Evolutionary conservation across 2,113 vertebrate species (phyloP).

Genomic region (Tympanuchus pallidicinctus): DNA sequence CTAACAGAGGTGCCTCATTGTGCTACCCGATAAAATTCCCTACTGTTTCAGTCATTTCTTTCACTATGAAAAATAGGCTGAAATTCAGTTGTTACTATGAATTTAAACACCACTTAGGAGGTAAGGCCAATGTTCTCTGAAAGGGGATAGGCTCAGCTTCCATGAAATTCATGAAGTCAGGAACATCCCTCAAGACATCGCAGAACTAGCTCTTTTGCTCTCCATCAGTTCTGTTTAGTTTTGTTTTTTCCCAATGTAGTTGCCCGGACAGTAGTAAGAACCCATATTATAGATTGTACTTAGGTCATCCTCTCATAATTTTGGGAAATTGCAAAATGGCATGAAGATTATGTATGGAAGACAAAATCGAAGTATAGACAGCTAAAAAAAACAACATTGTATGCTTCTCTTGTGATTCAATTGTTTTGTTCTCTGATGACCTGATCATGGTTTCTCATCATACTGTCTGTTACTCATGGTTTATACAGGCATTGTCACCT

Average conservation of each 20-base stretch:
- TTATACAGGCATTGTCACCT: background rate
- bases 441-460: background rate
- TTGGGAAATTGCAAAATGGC: background rate
- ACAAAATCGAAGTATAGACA: fast-evolving
- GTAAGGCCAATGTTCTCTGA: background rate
- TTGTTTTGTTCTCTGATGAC: background rate
- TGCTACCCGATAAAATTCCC: background rate
- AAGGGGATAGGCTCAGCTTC: background rate
- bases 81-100: background rate
- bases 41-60: background rate
- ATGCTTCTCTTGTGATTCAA: background rate
- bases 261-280: background rate
- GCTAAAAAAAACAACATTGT: background rate
- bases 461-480: background rate
- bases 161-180: background rate
- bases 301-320: background rate
- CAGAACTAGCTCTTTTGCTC: background rate
- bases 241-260: background rate
- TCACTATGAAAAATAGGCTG: background rate
- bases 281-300: background rate
- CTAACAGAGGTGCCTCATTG: background rate
- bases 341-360: background rate
- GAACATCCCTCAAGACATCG: background rate
- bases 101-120: background rate
- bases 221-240: background rate